These are phyloP conservation scores for Ectropis grisescens DNA, from an alignment of 1,140 invertebrate species.

Conservation along the genomic window DNA sequence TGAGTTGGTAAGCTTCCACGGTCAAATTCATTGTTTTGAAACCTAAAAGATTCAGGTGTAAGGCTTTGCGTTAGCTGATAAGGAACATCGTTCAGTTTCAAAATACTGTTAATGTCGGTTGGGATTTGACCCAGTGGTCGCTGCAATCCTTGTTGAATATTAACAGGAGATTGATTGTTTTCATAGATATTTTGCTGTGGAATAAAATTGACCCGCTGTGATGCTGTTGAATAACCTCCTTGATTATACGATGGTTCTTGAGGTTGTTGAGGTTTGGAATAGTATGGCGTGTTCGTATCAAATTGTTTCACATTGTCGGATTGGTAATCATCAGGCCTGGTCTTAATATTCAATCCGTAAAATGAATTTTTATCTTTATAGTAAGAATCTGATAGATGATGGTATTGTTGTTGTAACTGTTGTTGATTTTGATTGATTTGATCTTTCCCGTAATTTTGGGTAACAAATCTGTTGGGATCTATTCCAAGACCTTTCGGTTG, in stretches of 20 bases:
- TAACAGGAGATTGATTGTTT: slow-evolving; percentile 24
- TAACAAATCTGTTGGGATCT: slow-evolving; percentile 24
- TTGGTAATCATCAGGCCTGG: slow-evolving; percentile 34
- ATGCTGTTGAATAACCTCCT: slow-evolving; percentile 17
- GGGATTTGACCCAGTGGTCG: slow-evolving; percentile 24
- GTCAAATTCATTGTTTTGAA: slow-evolving; percentile 41
- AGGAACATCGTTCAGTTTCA: slow-evolving; percentile 55
- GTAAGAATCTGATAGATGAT: slow-evolving; percentile 35
- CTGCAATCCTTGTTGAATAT: slow-evolving; percentile 25
- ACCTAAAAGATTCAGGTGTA: slow-evolving; percentile 22
- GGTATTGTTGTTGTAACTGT: slow-evolving; percentile 37
- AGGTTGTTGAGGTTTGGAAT: slow-evolving; percentile 23
- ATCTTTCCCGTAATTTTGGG: slow-evolving; percentile 32
- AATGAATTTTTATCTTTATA: slow-evolving; percentile 53
- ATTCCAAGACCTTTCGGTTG: slow-evolving; percentile 22
- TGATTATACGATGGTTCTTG: slow-evolving; percentile 22
- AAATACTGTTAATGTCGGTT: slow-evolving; percentile 28
- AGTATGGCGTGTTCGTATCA: slow-evolving; percentile 21
- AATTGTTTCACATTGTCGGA: slow-evolving; percentile 28
- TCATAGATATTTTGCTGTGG: slow-evolving; percentile 33
- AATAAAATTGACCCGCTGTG: slow-evolving; percentile 20
- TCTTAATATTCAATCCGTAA: slow-evolving; percentile 41
- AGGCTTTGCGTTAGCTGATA: slow-evolving; percentile 38
- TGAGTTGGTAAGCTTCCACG: slow-evolving; percentile 32
- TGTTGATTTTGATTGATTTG: slow-evolving; percentile 31